Conservation (phyloP, 2,113 vertebrate species). For the Solenodon paradoxus region DNA sequence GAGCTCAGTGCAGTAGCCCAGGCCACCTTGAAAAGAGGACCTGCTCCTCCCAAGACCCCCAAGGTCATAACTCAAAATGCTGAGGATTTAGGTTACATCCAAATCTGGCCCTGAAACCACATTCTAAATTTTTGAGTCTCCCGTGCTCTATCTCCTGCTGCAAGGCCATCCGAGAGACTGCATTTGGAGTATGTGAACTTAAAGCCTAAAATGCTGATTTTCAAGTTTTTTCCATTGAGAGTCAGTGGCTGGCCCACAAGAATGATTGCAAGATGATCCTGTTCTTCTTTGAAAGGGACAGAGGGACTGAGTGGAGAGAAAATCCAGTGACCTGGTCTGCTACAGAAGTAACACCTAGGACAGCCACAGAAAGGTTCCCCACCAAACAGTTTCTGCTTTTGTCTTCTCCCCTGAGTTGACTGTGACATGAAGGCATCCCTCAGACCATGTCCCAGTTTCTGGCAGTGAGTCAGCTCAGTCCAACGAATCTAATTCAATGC, state of each 20-base stretch:
- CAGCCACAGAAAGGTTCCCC: not conserved
- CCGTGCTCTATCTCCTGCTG: not conserved
- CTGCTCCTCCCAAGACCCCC: not conserved
- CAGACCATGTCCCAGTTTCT: not conserved
- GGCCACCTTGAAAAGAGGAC: not conserved
- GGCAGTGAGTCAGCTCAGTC: constrained; percentile 80
- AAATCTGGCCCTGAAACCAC: not conserved
- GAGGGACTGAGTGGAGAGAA: not conserved
- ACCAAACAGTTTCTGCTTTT: not conserved
- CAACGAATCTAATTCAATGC: constrained; percentile 71
- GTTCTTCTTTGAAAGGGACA: not conserved
- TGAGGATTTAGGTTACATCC: not conserved
- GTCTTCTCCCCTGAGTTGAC: constrained; percentile 44
- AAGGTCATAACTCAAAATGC: not conserved
- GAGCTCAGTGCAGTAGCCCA: not conserved
- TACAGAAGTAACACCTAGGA: not conserved
- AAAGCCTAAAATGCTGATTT: not conserved
- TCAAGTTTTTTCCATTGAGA: not conserved
- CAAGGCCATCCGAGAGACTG: not conserved
- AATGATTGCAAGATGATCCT: too few species aligned
- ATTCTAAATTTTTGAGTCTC: not conserved
- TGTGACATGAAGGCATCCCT: constrained; percentile 64
- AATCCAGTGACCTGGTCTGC: not conserved
- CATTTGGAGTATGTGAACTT: too few species aligned
- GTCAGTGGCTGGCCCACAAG: too few species aligned